Base-by-base conservation (phyloP, 1,140 invertebrate genomes). In the Drosophila carrolli region DNA sequence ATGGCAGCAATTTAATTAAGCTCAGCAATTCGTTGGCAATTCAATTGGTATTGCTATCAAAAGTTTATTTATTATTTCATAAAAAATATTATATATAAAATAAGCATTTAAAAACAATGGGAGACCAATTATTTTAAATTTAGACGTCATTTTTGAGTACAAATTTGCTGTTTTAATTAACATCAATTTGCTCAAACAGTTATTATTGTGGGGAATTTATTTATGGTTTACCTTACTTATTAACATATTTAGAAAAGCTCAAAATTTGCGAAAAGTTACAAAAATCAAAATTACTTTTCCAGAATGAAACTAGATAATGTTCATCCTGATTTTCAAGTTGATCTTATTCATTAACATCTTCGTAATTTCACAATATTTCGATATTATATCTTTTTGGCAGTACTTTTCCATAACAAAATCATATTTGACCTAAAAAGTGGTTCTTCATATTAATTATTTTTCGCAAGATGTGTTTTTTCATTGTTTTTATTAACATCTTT, bases 401-500 rank as follows among this genome's bases (percentile, higher is more conserved):
- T 16, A 63, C 11, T 41, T 67, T 61, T 41, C 23, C 23, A 29
- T n/a, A 2, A 0, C 23, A 0, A 27, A 38, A 11, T 56, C 1
- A 8, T 56, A 27, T 29, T 55, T 14, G 4, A 13, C 19, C 35
- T n/a, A 2, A 9, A 11, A 37, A 11, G 13, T 16, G 29, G 16
- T 38, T 29, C 14, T 13, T 14, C 29, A 14, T 9, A 10, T 32
- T 1, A 9, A 9, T 14, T 9, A 46, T 46, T n/a, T 14, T 27
- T 38, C 1, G 4, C 9, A 6, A 40, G 4, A 38, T 10, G 38
- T 0, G 3, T 13, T 27, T 7, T 5, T 27, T 56, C 13, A 1
- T 4, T 10, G 9, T 41, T 19, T 41, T 32, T 8, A 43, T 58
- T 62, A 58, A 62, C 60, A 62, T 38, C n/a, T 41, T 10, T 61